A percentile compares a stretch with the other conserved stretches of the same genome.
phyloP scores from a whole-genome alignment of 2,797 vertebrate genomes.

The Bovichtus diacanthus region DNA sequence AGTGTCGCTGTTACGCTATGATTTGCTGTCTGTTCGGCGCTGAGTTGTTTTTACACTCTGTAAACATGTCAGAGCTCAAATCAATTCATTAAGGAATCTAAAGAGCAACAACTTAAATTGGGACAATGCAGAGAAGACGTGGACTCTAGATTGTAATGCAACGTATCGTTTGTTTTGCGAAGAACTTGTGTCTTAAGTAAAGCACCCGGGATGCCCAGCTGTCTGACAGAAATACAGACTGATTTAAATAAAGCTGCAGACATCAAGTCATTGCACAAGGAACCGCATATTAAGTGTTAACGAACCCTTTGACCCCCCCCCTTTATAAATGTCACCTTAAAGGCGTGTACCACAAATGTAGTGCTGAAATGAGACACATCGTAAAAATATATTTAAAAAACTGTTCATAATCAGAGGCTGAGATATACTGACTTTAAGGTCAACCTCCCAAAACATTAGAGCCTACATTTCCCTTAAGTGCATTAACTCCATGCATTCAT shows the following conservation, averaged over 20 bases:
- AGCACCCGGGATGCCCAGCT: not conserved
- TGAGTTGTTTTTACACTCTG: not conserved
- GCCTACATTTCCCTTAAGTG: constrained; percentile 12
- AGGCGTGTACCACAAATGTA: not conserved
- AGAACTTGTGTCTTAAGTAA: not conserved
- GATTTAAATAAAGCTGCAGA: not conserved
- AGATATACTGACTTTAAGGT: not conserved
- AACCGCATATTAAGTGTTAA: not conserved
- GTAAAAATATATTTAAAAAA: no score
- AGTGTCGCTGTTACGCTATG: not conserved
- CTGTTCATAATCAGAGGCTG: no score
- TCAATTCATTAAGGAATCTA: no score
- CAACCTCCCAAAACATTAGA: not conserved
- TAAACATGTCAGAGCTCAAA: not conserved
- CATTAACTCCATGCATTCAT: not conserved
- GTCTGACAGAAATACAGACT: not conserved
- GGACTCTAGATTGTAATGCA: not conserved
- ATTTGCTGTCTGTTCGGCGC: not conserved
- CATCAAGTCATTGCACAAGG: not conserved
- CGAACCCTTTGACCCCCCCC: not conserved
- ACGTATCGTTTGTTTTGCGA: not conserved
- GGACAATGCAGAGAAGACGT: not conserved
- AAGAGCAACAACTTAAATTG: no score
- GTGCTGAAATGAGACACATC: not conserved
- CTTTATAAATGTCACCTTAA: not conserved